A percentile compares a stretch with the other conserved stretches of the same genome.
Conservation (phyloP, 2,797 vertebrate genomes). For the Lepus oiostolus region DNA sequence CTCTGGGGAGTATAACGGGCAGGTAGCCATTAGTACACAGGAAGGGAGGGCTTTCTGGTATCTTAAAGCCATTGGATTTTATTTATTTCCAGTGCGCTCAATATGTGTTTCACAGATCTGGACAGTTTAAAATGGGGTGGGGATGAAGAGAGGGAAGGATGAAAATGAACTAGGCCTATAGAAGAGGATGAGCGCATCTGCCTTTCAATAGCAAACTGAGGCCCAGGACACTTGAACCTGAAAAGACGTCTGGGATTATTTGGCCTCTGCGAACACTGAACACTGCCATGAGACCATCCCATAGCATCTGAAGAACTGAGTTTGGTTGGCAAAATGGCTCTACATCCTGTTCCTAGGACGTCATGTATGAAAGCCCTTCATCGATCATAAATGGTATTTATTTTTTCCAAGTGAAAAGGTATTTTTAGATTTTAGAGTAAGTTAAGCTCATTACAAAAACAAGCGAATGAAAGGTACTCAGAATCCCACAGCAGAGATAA, state of each 20-base stretch:
- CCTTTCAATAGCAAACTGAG: conserved; percentile 48
- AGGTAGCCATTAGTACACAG: conserved; percentile 83
- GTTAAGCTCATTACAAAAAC: background rate
- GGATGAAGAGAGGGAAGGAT: conserved; percentile 57
- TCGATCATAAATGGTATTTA: conserved; percentile 23
- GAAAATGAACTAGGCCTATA: background rate
- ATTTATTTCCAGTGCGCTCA: conserved; percentile 79
- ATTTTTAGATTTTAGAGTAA: conserved; percentile 55
- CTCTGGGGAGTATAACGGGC: conserved; percentile 79
- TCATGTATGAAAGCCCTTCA: background rate
- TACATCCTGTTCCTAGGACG: conserved; percentile 48
- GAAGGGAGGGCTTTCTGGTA: conserved; percentile 86
- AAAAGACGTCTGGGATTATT: conserved; percentile 43
- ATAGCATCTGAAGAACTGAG: conserved; percentile 10
- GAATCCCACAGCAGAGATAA: conserved; percentile 42
- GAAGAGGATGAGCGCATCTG: conserved; percentile 52
- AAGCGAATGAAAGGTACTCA: conserved; percentile 62
- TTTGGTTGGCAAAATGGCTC: conserved; percentile 49
- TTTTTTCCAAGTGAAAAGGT: conserved; percentile 55
- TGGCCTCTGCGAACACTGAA: conserved; percentile 59
- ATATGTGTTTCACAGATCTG: conserved; percentile 80
- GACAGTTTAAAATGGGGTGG: conserved; percentile 74
- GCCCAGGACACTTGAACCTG: conserved; percentile 21
- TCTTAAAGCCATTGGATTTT: conserved; percentile 79
- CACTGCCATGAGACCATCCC: background rate